These are phyloP conservation scores for Tragelaphus imberbis DNA, from an alignment of 2,113 vertebrate species.

Conservation along the genomic window DNA sequence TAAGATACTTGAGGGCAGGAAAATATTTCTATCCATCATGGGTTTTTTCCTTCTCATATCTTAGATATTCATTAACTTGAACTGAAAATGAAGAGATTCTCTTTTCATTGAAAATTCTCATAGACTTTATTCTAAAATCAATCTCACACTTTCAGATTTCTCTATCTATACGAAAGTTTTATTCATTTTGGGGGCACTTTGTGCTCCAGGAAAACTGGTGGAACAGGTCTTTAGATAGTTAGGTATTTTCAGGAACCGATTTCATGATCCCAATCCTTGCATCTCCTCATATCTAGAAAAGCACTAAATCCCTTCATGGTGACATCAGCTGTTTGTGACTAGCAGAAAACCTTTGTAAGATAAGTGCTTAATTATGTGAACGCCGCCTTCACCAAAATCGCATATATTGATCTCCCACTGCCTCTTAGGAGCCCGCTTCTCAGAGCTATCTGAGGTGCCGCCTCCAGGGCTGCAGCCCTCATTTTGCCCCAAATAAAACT, in stretches of 20 bases:
- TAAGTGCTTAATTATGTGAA: not conserved
- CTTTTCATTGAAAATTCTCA: conserved; percentile 8
- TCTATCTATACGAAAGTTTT: not conserved
- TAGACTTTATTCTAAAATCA: not conserved
- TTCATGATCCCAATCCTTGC: not conserved
- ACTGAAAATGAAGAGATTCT: not conserved
- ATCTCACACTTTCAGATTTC: not conserved
- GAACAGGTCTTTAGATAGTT: not conserved
- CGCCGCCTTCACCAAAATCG: not conserved
- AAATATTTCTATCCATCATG: not conserved
- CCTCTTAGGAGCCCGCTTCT: not conserved
- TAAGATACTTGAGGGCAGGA: not conserved
- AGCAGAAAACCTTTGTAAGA: not conserved
- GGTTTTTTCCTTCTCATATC: not conserved
- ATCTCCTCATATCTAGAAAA: not conserved
- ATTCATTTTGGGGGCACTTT: not conserved
- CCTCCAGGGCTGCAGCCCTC: not conserved
- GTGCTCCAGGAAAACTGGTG: not conserved
- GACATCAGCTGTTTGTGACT: not conserved
- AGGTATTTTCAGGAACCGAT: not conserved
- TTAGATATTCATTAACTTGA: not conserved
- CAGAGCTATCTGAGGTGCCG: not conserved
- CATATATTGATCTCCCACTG: not conserved
- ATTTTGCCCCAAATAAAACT: not conserved
- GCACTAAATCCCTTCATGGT: not conserved